Base-by-base conservation (phyloP, 1,140 invertebrate genomes). In the Carcinoscorpius rotundicauda region DNA sequence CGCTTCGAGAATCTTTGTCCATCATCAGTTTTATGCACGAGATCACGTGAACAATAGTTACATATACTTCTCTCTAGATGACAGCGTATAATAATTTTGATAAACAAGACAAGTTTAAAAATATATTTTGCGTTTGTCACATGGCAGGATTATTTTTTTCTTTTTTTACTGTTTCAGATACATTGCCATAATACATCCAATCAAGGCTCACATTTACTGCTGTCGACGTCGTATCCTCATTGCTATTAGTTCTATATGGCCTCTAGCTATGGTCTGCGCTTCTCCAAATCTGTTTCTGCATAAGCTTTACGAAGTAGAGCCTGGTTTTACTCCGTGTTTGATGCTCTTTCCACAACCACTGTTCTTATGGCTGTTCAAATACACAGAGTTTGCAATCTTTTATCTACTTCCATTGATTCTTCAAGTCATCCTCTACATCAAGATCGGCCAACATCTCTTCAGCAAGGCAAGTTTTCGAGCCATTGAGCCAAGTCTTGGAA, bases 131-230 rank as follows among this genome's bases (percentile, higher is more conserved):
- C 29, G 29, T 29, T 29, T 29, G 29, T 29, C 29, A 29, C 29
- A 2, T 29, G 29, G 29, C 29, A 29, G 2, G 29, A 29, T 29
- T 29, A 29, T 63, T 62, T 65, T 58, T 58, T 62, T 69, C 51
- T 61, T 72, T 29, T 29, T 29, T 29, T 29, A 29, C 29, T 29
- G 29, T 29, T 72, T 58, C 72, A 78, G 77, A 57, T 78, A 76
- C 65, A 73, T 78, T 10, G 77, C 76, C n/a, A 78, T 78, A 50
- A 73, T 78, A n/a, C 75, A 78, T 64, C 77, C 77, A 5, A 77
- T 78, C 57, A 72, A 75, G 58, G 76, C 77, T 10, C 76, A 78
- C 64, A 76, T 78, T 51, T 63, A 77, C 11, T 78, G 77, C 64
- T 76, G 73, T 67, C 72, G 75, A 53, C 62, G 70, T 6, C 69